These are phyloP conservation scores for Aquatica leii DNA, from an alignment of 2,888 invertebrate species.

Conservation along the genomic window DNA sequence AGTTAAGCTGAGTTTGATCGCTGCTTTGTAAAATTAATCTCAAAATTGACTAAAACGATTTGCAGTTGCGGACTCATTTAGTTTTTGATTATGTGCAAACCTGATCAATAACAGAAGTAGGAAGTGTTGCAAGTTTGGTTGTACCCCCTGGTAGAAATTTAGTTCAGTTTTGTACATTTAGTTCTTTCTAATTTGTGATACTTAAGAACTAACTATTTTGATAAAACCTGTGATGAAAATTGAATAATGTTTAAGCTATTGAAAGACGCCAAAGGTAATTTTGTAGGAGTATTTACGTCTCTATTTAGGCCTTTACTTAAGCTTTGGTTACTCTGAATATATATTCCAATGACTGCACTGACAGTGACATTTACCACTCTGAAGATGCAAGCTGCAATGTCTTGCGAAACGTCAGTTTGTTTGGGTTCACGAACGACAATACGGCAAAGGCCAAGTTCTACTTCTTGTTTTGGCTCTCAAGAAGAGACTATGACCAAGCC, in stretches of 20 bases:
- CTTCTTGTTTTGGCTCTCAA: too few relatives aligned
- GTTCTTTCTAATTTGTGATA: neutral
- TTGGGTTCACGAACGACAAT: too few relatives aligned
- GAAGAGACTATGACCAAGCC: too few relatives aligned
- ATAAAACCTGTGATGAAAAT: neutral
- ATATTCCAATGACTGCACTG: too few relatives aligned
- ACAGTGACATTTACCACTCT: too few relatives aligned
- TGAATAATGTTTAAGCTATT: neutral
- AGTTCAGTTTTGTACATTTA: neutral
- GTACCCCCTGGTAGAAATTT: neutral
- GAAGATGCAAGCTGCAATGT: too few relatives aligned
- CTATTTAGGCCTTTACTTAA: too few relatives aligned
- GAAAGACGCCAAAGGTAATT: neutral
- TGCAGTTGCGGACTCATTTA: neutral
- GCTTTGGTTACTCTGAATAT: neutral
- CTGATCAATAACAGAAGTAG: neutral
- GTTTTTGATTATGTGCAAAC: neutral
- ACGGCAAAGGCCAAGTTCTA: too few relatives aligned
- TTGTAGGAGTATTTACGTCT: neutral
- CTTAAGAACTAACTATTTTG: neutral
- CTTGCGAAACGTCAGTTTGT: too few relatives aligned
- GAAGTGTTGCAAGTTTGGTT: neutral
- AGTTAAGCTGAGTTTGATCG: neutral
- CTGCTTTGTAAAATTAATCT: neutral
- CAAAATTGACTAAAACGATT: neutral